Base-by-base conservation (phyloP, 2,113 vertebrate species). In the Dolichallabes microphthalmus region DNA sequence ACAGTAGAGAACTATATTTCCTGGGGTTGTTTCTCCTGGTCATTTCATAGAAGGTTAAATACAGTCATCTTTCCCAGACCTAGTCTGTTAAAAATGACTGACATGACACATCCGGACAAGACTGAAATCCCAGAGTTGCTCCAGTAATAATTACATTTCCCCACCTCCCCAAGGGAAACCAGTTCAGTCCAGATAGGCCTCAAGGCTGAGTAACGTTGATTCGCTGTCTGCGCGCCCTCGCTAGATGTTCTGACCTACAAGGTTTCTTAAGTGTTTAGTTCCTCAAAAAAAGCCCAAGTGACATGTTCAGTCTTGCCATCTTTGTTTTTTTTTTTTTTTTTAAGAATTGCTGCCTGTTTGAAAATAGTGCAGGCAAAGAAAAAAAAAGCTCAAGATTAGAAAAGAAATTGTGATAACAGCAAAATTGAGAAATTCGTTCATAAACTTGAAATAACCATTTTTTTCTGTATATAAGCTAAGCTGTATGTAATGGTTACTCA, bases 171-270 rank as follows among this genome's bases (percentile, higher is more conserved):
- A n/a, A 15, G 25, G n/a, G 14, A 52, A 75, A 53, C 45, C 73
- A 75, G 45, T n/a, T 19, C 53, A 22, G 19, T 58, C 55, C 2
- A 1, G 30, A 32, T 27, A 55, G 74, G 25, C 74, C n/a, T 76
- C 3, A 55, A 77, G 74, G 52, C 50, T 27, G 22, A 77, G 74
- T 66, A 66, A 66, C 27, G 0, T 20, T 69, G 45, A 45, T 45
- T 45, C 45, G 66, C 17, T 55, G n/a, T 77, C 74, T 55, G 35
- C 30, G 74, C 6, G 19, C 17, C 53, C 27, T 58, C 22, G 19
- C 30, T 35, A 22, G 55, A 58, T 55, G 58, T 78, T 53, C 22
- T 58, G 76, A 78, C 76, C 30, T 78, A 45, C 76, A 78, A 27
- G n/a, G 22, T 75, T 50, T 50, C 71, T 74, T 11, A 74, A 77